A percentile compares a stretch with the other conserved stretches of the same genome.
phyloP scores from a whole-genome alignment of 2,888 invertebrate species.

The Hypomecis atomaria region DNA sequence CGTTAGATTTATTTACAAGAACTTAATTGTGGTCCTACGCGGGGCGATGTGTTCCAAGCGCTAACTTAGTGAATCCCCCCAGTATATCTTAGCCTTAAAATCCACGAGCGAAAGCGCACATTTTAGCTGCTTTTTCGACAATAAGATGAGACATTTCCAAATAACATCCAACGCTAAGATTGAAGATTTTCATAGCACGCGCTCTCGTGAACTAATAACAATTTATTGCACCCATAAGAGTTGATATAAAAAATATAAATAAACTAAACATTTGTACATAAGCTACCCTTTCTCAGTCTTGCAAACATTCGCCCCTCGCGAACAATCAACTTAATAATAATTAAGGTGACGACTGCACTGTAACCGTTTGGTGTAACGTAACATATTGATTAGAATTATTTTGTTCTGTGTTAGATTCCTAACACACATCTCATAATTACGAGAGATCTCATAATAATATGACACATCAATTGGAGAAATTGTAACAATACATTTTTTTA shows the following conservation, averaged over 20 bases:
- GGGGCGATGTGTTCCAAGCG: constrained; percentile 32
- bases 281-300: constrained; percentile 11
- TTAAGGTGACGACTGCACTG: constrained; percentile 38
- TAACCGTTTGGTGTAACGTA: neutral
- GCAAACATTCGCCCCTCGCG: constrained; percentile 19
- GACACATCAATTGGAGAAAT: no score
- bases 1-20: constrained; percentile 70
- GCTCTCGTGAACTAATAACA: neutral
- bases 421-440: no score
- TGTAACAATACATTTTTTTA: no score
- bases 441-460: no score
- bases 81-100: no score
- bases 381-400: neutral
- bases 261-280: constrained; percentile 10
- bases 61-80: neutral
- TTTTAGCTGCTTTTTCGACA: no score
- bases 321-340: constrained; percentile 51
- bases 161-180: neutral
- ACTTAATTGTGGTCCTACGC: constrained; percentile 50
- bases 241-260: constrained; percentile 1
- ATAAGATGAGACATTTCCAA: neutral
- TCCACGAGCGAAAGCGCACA: no score
- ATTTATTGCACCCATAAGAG: constrained; percentile 3
- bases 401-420: no score
- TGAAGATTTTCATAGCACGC: neutral